Evolutionary conservation across 2,797 vertebrate species (phyloP), one percentile per base, ranked within the genome.

Genomic region (Sciurus vulgaris): DNA sequence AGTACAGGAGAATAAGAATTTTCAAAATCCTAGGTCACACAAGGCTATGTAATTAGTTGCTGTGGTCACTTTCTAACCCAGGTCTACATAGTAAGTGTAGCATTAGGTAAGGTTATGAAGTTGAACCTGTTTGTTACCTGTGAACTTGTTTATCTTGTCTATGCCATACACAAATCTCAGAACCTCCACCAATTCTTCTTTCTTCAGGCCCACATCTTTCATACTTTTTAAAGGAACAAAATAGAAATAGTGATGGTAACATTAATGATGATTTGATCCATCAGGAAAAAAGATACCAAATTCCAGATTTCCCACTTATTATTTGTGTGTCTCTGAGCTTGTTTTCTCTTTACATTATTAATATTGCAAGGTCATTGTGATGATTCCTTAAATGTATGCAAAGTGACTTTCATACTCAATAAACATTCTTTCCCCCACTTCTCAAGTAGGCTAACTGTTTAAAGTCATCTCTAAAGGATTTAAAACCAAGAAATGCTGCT

Each of bases 331-430:
- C 54, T 89, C n/a, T 87, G 69, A 65, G 17, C 28, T 89, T 85
- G 12, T 85, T 92, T 96, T 26, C 17, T 92, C 61, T 73, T 88
- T n/a, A 35, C 14, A 35, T 15, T 79, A 47, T 59, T 65, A 44
- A 95, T 89, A 81, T 82, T 15, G 20, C 47, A 78, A 78, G 49
- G 89, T 74, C 85, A 92, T 54, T 86, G 74, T 92, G 85, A 90
- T 86, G 86, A 98, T 96, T 96, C 95, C 96, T 89, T 94, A 73
- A 44, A 97, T 95, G 15, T 18, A 38, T 51, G 83, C 30, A 83
- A 85, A 87, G 3, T 38, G 18, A 49, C 74, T 85, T 90, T 92
- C 86, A 74, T 7, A 56, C 49, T 56, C 44, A 41, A 3, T 91
- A 92, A 92, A 83, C 17, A 82, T 83, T 63, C 20, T 18, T 93